Percentiles rank a stretch among this genome's conserved stretches.
Conservation (phyloP, 2,113 vertebrate genomes). For the Willisornis vidua region DNA sequence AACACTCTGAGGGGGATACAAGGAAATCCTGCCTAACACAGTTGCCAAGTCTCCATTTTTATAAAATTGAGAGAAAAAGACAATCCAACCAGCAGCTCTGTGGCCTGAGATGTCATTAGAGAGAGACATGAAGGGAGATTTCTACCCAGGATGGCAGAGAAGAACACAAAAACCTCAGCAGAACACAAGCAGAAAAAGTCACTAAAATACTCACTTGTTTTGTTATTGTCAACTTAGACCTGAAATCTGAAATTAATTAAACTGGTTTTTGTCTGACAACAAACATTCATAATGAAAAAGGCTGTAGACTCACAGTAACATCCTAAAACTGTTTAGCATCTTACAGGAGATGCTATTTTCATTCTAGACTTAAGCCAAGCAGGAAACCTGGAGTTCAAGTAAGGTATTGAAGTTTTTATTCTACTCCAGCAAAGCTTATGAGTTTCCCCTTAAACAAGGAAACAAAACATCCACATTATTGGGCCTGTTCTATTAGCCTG, state of each 20-base stretch:
- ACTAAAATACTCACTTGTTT: neutral
- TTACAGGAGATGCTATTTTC: neutral
- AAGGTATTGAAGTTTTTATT: neutral
- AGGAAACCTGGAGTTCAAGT: neutral
- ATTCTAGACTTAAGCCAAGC: neutral
- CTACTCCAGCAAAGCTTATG: neutral
- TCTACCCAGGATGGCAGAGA: neutral
- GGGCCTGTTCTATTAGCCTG: neutral
- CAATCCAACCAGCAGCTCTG: constrained; percentile 1
- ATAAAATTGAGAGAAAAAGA: neutral
- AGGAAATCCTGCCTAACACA: neutral
- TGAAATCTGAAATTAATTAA: neutral
- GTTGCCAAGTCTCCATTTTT: neutral
- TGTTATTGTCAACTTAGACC: neutral
- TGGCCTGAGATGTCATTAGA: neutral
- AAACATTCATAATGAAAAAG: neutral
- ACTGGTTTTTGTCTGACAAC: neutral
- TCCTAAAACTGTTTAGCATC: neutral
- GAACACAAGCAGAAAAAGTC: neutral
- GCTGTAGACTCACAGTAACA: neutral
- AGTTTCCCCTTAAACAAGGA: neutral
- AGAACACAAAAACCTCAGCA: neutral
- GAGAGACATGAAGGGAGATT: neutral
- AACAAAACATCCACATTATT: neutral
- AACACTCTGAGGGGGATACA: neutral